phyloP scores from a whole-genome alignment of 2,888 invertebrate genomes.

The Horisme vitalbata region DNA sequence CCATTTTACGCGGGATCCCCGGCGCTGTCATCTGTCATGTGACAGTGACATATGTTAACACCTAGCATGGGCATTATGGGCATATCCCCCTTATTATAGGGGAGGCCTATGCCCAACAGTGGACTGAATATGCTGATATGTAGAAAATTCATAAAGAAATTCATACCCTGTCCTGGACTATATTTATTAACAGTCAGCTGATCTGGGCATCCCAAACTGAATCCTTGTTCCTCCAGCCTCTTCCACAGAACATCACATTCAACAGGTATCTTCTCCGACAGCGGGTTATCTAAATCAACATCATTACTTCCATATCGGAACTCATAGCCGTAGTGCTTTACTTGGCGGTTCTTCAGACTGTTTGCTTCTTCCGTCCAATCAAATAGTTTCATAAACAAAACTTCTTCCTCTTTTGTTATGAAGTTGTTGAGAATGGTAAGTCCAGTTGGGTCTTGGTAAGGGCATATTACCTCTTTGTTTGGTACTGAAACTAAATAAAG shows the following conservation, averaged over 20 bases:
- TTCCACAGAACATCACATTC: constrained; percentile 86
- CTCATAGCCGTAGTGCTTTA: constrained; percentile 95
- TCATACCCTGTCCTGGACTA: constrained; percentile 89
- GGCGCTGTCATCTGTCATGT: no score
- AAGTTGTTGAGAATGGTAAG: constrained; percentile 88
- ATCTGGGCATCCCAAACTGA: constrained; percentile 83
- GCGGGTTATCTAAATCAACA: constrained; percentile 88
- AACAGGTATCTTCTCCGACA: constrained; percentile 86
- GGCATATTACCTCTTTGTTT: constrained; percentile 55
- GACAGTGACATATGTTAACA: no score
- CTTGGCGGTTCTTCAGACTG: constrained; percentile 90
- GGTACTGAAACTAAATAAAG: constrained; percentile 58
- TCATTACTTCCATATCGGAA: constrained; percentile 94
- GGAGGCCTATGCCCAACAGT: no score
- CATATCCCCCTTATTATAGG: no score
- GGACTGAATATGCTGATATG: no score
- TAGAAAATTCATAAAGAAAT: not conserved
- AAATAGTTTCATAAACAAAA: constrained; percentile 81
- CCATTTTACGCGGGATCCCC: no score
- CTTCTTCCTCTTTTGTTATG: constrained; percentile 87
- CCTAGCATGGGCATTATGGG: no score
- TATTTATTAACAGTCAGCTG: constrained; percentile 94
- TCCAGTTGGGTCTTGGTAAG: constrained; percentile 84
- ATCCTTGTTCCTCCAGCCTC: constrained; percentile 70
- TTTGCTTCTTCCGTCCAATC: constrained; percentile 69